A percentile compares a stretch with the other conserved stretches of the same genome.
Conservation (phyloP, 30 jellyfish, hydroid and myxozoan genomes). For the Chrysaora quinquecirrha region DNA sequence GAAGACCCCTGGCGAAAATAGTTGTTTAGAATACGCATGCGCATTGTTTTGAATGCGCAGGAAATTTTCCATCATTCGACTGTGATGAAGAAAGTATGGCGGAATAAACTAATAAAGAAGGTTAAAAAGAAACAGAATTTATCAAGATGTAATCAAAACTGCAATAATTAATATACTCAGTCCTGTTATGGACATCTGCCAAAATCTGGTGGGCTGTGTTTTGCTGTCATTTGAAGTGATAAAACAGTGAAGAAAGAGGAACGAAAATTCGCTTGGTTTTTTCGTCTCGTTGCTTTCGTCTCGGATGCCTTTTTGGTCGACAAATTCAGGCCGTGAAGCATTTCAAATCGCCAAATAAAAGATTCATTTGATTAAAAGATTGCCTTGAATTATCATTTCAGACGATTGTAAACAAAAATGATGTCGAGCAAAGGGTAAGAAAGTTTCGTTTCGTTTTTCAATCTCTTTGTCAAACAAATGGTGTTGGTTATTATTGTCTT, state of each 20-base stretch:
- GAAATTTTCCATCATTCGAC: constrained; percentile 73
- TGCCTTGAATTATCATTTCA: background rate
- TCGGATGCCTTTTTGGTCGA: constrained; percentile 59
- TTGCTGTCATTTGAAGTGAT: constrained; percentile 13
- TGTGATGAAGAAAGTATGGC: constrained; percentile 72
- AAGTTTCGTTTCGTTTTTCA: constrained; percentile 37
- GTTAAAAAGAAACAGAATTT: no score
- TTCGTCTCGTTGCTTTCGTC: constrained; percentile 7
- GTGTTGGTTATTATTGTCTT: constrained; percentile 20
- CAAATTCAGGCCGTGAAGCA: background rate
- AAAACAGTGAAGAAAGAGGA: constrained; percentile 44
- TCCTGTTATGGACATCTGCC: constrained; percentile 77
- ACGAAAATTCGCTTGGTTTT: constrained; percentile 44
- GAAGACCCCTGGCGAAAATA: background rate
- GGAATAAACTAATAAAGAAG: constrained; percentile 48
- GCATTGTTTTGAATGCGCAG: constrained; percentile 79
- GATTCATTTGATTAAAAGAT: background rate
- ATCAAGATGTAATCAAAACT: constrained; percentile 52
- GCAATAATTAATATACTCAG: background rate
- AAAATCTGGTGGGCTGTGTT: constrained; percentile 26
- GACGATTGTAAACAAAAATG: constrained; percentile 26
- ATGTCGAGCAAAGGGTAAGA: constrained; percentile 59
- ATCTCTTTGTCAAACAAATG: constrained; percentile 17
- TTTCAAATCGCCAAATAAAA: no score
- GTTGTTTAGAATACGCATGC: constrained; percentile 35